These are phyloP conservation scores for Lepidonotus clava DNA, from an alignment of 2,888 invertebrate genomes.

Conservation along the genomic window DNA sequence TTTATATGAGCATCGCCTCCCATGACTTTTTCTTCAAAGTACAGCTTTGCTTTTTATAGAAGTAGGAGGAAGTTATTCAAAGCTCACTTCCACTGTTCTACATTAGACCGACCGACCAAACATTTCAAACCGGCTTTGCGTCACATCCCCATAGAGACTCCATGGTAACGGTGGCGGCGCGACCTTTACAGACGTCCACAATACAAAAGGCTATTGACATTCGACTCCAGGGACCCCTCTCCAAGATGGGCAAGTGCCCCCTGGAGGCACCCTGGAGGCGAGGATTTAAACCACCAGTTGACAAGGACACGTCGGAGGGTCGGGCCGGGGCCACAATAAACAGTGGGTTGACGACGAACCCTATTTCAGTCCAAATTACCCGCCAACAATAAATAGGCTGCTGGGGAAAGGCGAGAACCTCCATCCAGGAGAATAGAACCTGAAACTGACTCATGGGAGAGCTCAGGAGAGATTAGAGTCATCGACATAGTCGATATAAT, in stretches of 20 bases:
- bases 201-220: slow-evolving; percentile 14
- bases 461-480: too few species aligned
- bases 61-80: too few species aligned
- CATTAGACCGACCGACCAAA: too few species aligned
- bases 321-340: background rate
- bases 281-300: background rate
- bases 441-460: too few species aligned
- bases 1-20: too few species aligned
- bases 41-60: too few species aligned
- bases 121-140: background rate
- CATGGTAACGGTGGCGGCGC: background rate
- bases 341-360: background rate
- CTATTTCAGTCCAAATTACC: background rate
- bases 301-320: background rate
- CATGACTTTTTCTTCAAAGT: too few species aligned
- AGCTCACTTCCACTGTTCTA: too few species aligned
- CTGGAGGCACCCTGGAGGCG: background rate
- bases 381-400: slow-evolving; percentile 4
- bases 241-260: background rate
- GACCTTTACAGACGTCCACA: slow-evolving; percentile 1
- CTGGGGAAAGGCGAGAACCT: background rate
- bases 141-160: background rate
- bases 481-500: too few species aligned
- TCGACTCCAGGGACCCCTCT: background rate
- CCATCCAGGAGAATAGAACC: background rate